Evolutionary conservation across 2,888 invertebrate genomes (phyloP).

Genomic region (Sphaerophoria taeniata): DNA sequence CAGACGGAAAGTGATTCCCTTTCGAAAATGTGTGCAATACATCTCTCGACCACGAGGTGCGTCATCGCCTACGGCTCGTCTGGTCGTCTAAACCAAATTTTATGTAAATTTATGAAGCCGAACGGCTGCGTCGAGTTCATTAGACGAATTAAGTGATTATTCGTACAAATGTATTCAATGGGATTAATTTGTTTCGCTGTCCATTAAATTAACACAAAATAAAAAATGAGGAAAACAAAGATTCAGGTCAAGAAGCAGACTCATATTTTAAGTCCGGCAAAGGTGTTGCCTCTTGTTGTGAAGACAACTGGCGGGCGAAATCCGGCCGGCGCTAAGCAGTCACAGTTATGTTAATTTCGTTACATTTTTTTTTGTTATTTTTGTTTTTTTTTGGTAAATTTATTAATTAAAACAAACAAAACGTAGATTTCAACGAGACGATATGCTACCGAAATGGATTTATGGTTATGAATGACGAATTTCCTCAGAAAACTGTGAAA

Average conservation of each 20-base stretch:
- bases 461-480: neutral
- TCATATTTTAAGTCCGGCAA: conserved; percentile 18
- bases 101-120: conserved; percentile 41
- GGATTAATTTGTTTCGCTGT: conserved; percentile 52
- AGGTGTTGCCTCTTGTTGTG: neutral
- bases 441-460: neutral
- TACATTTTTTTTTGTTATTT: no score
- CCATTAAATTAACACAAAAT: conserved; percentile 6
- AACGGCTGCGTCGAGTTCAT: conserved; percentile 44
- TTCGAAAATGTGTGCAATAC: conserved; percentile 39
- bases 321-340: neutral
- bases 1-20: conserved; percentile 63
- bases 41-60: neutral
- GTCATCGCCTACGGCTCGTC: neutral
- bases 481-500: neutral
- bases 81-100: neutral
- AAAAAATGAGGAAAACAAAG: conserved; percentile 11
- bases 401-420: conserved; percentile 36
- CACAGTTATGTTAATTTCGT: conserved; percentile 15
- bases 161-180: conserved; percentile 47
- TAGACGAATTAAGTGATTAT: conserved; percentile 51
- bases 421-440: conserved; percentile 4
- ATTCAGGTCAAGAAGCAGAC: conserved; percentile 44
- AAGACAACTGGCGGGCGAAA: neutral
- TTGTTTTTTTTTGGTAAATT: neutral